Evolutionary conservation across 2,888 invertebrate genomes (phyloP), one percentile per base, ranked within the genome.

Genomic region (Eledona agricola): DNA sequence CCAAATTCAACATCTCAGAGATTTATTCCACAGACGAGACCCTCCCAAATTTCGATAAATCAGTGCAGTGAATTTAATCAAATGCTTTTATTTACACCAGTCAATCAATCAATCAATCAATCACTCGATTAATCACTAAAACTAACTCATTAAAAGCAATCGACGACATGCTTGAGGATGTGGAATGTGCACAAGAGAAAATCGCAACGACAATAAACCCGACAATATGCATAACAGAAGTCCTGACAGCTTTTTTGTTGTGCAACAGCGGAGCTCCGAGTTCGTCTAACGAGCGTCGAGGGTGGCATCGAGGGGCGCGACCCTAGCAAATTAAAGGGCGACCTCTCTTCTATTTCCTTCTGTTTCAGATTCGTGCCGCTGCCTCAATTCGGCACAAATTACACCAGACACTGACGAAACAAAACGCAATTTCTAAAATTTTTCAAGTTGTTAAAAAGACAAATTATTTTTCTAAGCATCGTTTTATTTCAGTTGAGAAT

Each of bases 401-500:
- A n/a, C n/a, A n/a, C n/a, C n/a, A n/a, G n/a, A n/a, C n/a, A n/a
- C n/a, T n/a, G n/a, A n/a, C n/a, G n/a, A n/a, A n/a, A n/a, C n/a
- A n/a, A n/a, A n/a, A n/a, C n/a, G n/a, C n/a, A n/a, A n/a, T n/a
- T n/a, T n/a, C n/a, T n/a, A n/a, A n/a, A n/a, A n/a, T n/a, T n/a
- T n/a, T n/a, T n/a, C n/a, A n/a, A n/a, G n/a, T n/a, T n/a, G n/a
- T n/a, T n/a, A n/a, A n/a, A n/a, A n/a, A n/a, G n/a, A n/a, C n/a
- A n/a, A n/a, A n/a, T n/a, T n/a, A n/a, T n/a, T n/a, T n/a, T n/a
- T n/a, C n/a, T n/a, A n/a, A n/a, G n/a, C n/a, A 23, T 32, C 23
- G 12, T 12, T 10, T 69, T 81, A 70, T 82, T 82, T 67, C 77
- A 83, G 72, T 79, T 84, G 56, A 78, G 83, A 67, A 81, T 83